These are phyloP conservation scores for Tragelaphus eurycerus DNA, from an alignment of 2,797 vertebrate species.

Conservation along the genomic window DNA sequence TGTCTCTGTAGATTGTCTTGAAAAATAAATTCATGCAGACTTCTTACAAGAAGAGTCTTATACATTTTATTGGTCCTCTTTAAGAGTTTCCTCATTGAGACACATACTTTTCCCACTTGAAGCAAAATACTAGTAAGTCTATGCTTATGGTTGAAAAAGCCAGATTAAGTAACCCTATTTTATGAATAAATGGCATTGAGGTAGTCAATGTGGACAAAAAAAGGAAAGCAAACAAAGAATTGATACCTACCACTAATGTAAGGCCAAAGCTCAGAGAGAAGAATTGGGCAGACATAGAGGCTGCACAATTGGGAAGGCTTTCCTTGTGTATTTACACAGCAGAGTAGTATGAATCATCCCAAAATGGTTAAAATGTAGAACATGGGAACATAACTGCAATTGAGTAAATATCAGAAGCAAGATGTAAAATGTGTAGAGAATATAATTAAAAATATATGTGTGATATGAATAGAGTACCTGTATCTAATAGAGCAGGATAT, in stretches of 20 bases:
- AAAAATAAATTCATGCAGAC: background rate
- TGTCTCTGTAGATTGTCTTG: background rate
- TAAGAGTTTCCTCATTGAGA: background rate
- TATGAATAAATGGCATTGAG: background rate
- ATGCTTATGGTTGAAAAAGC: background rate
- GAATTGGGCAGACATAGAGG: background rate
- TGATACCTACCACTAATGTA: background rate
- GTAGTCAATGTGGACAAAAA: background rate
- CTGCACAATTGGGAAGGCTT: background rate
- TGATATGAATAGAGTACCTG: background rate
- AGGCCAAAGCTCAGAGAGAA: background rate
- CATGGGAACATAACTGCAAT: background rate
- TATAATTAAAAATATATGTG: background rate
- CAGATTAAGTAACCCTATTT: background rate
- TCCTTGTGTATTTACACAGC: background rate
- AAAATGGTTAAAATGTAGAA: background rate
- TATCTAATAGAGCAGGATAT: background rate
- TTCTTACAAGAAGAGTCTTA: background rate
- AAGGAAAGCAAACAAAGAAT: background rate
- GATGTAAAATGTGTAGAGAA: background rate
- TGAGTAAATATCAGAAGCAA: background rate
- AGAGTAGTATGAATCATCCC: background rate
- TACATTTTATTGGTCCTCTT: background rate
- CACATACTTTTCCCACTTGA: background rate
- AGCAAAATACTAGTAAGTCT: background rate